Conservation (phyloP, 2,113 vertebrate species). For the Colinus virginianus region DNA sequence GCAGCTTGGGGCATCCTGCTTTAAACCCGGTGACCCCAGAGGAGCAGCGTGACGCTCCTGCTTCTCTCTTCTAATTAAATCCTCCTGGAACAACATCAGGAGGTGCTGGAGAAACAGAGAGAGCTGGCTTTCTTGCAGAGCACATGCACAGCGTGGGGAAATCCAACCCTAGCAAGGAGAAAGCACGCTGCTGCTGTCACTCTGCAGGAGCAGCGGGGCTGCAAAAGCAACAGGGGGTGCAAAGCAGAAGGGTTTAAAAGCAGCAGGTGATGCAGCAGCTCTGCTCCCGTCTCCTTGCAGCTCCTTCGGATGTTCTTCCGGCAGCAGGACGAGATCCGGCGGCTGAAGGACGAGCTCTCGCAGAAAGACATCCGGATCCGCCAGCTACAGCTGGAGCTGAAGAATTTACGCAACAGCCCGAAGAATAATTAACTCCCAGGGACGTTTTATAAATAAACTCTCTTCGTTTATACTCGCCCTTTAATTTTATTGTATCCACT, state of each 20-base stretch:
- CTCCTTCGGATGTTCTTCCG: conserved; percentile 97
- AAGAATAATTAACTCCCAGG: conserved; percentile 87
- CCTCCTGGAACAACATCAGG: accelerated
- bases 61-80: background rate
- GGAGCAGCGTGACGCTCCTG: accelerated
- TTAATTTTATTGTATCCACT: conserved; percentile 37
- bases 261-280: background rate
- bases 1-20: background rate
- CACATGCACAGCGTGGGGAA: accelerated
- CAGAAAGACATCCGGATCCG: conserved; percentile 93
- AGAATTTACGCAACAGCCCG: conserved; percentile 93
- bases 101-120: background rate
- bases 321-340: conserved; percentile 94
- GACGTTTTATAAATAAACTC: conserved; percentile 45
- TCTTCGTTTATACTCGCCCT: conserved; percentile 58
- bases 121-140: background rate
- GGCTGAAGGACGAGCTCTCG: conserved; percentile 90
- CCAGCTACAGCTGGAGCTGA: conserved; percentile 95
- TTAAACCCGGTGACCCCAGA: background rate
- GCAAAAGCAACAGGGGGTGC: background rate
- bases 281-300: conserved; percentile 66
- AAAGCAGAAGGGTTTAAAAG: accelerated
- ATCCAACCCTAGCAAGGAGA: accelerated
- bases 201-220: background rate
- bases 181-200: accelerated